Evolutionary conservation across 1,140 invertebrate genomes (phyloP), one percentile per base, ranked within the genome.

Genomic region (Drosophila pseudoananassae): DNA sequence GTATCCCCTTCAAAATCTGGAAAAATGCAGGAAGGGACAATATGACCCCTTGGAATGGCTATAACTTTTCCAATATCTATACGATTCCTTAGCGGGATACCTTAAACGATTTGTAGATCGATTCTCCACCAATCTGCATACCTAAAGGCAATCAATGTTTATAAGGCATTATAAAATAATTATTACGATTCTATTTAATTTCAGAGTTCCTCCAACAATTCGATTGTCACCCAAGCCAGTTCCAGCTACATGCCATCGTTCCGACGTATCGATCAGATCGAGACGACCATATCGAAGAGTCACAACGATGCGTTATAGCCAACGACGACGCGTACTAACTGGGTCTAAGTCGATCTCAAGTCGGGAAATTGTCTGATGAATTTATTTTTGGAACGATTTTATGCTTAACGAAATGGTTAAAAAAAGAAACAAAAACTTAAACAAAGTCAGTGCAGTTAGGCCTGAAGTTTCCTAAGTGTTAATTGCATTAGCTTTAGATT

Each of bases 241-340:
- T 83, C 76, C 54, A 90, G 82, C 5, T 91, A 85, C 57, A 73
- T 91, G 69, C 90, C 90, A 53, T 91, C 88, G 33, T 91, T 91
- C 55, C 76, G 90, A 50, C 75, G 91, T 7, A 91, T 91, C 72
- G 90, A 91, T 73, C 90, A 91, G 66, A 91, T 87, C 58, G 90
- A 91, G 43, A 88, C 88, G 20, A 84, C 79, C 46, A 78, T 91
- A 64, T 91, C 85, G 43, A 91, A 90, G 70, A 91, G 82, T 70
- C 90, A 91, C 69, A 91, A 91, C 69, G 90, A 91, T 63, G 90
- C 90, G 59, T 91, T 91, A 91, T 91, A 91, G 82, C 90, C 83
- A 60, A 85, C 66, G 31, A 84, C 66, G 31, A 77, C 69, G 68
- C 84, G 85, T 45, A 78, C 55, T 52, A 76, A 89, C 65, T 87